Base-by-base conservation (phyloP, 2,888 invertebrate species). In the Nebria brevicollis region DNA sequence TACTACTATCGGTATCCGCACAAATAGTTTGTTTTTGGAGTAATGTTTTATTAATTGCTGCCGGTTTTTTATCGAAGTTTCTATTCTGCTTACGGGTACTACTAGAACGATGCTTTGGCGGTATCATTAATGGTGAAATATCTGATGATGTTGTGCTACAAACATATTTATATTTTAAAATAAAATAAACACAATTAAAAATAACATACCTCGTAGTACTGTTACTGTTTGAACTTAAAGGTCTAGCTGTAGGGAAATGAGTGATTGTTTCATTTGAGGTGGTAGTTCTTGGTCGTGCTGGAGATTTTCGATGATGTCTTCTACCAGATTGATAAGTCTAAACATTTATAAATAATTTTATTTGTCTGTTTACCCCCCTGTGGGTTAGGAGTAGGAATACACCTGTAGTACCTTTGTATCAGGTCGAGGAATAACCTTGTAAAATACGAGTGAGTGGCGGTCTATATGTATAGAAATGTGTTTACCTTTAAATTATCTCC, bases 211-310 rank as follows among this genome's bases (percentile, higher is more conserved):
- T 77, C 42, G 84, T 84, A 6, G 83, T 83, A 10, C 84, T 84
- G 81, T 84, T 84, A n/a, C 84, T 75, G 72, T 65, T 80, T 25
- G 87, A 86, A 84, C 88, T 88, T 34, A 84, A 85, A 7, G 87
- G 86, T 82, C 87, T 84, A 66, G 83, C 83, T 77, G 84, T 83
- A 20, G 85, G 83, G 81, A 84, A 83, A 26, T 83, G 85, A 82
- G 83, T 85, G 43, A 86, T 82, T 6, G 87, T 86, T 83, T 86
- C 84, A 68, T 86, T 86, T 4, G 86, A 85, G 8, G 86, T 42
- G 7, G n/a, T 66, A 68, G 42, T 66, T 68, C 75, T 10, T 15
- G 74, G 75, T 15, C 41, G 66, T 20, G 20, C 25, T 41, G 79
- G 75, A 11, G 80, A 70, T 72, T 64, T 80, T 70, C 75, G 66